Evolutionary conservation across 2,888 invertebrate genomes (phyloP), one percentile per base, ranked within the genome.

Genomic region (Pristionchus mayeri): DNA sequence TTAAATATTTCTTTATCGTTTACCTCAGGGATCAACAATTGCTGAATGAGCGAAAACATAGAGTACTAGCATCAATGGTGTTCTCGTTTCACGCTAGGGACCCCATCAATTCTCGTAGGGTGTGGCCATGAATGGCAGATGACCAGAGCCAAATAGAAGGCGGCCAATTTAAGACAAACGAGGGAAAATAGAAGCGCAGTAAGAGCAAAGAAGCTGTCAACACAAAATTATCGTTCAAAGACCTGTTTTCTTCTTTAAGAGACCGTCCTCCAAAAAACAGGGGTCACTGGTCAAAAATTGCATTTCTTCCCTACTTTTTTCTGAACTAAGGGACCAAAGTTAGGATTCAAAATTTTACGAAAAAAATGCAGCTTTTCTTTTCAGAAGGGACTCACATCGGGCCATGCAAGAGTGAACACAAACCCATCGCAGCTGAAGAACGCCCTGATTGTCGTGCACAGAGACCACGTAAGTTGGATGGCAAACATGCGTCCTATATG

Each of bases 391-490:
- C 86, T 88, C 83, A 87, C 88, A 0, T 85, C 85, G 37, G 90
- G 90, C 24, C 87, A 87, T 37, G 87, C 88, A 84, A 86, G 86
- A 16, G 88, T 52, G 6, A 88, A 88, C 78, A 89, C 89, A 71
- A 89, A 89, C 48, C 89, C 90, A 7, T 88, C 88, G 0, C 88
- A 90, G 52, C 75, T 89, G 50, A 90, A 90, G 78, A 90, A 89
- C 80, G 89, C 90, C 0, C 85, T 91, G 44, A 67, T 91, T 0
- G 86, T 91, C 11, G 79, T 89, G 50, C 90, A 90, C 75, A 85
- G 88, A 27, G 90, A 91, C 44, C 88, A 90, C 50, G 90, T 90
- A 80, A 86, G 84, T 34, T 1, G 11, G 48, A 27, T 34, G 48
- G 4, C 13, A 24, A n/a, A n/a, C n/a, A n/a, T n/a, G n/a, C n/a